phyloP scores from a whole-genome alignment of 2,797 vertebrate species.

The Lepilemur septentrionalis region DNA sequence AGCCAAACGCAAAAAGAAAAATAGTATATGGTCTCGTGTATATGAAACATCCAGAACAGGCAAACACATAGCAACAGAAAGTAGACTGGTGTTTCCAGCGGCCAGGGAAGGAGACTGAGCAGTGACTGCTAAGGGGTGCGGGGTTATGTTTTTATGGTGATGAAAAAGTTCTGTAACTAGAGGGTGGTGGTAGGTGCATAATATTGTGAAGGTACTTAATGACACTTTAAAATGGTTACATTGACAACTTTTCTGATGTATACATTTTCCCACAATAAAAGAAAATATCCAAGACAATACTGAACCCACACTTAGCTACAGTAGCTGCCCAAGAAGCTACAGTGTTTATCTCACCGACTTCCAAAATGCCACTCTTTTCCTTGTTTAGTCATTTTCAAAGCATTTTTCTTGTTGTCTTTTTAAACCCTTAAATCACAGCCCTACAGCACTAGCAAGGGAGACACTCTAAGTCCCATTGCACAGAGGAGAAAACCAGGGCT shows the following conservation, averaged over 20 bases:
- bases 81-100: fast-evolving
- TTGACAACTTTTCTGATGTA: neutral
- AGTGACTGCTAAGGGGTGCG: fast-evolving
- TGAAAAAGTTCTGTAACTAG: neutral
- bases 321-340: neutral
- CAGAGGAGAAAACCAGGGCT: neutral
- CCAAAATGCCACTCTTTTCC: neutral
- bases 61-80: fast-evolving
- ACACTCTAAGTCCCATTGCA: fast-evolving
- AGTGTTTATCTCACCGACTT: fast-evolving
- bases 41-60: fast-evolving
- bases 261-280: neutral
- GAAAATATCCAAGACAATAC: neutral
- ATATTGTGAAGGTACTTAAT: fast-evolving
- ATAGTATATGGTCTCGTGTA: fast-evolving
- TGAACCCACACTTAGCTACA: fast-evolving
- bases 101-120: neutral
- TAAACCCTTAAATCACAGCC: neutral
- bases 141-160: neutral
- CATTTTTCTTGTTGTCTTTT: neutral
- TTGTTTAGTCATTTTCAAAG: neutral
- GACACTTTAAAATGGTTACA: neutral
- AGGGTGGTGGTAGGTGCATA: neutral
- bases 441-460: fast-evolving
- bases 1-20: neutral